Percentiles rank a stretch among this genome's conserved stretches.
Evolutionary conservation across 1,140 invertebrate genomes (phyloP).

Genomic region (Piezodorus guildinii): DNA sequence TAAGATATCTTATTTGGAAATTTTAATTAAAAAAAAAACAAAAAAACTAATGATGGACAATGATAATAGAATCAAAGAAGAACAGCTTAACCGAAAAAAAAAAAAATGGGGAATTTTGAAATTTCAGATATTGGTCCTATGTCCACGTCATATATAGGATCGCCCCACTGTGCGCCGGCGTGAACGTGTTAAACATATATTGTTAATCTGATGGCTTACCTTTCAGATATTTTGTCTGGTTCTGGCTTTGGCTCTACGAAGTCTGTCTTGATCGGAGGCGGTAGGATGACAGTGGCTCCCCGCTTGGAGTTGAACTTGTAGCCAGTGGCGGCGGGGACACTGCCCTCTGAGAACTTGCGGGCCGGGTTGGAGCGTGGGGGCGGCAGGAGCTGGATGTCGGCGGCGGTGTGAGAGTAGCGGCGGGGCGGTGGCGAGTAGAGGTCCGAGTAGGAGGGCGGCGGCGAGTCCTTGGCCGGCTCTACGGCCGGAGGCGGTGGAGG

Average conservation of each 20-base stretch:
- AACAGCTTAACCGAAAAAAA: too few species aligned
- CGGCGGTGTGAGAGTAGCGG: slow-evolving; percentile 27
- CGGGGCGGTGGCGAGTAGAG: slow-evolving; percentile 1
- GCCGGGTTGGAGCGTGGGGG: slow-evolving; percentile 12
- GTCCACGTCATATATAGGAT: too few species aligned
- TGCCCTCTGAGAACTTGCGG: slow-evolving; percentile 31
- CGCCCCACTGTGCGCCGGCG: too few species aligned
- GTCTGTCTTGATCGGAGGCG: slow-evolving; percentile 34
- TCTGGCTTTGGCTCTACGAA: slow-evolving; percentile 28
- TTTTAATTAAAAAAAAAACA: too few species aligned
- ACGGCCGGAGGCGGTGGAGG: not conserved
- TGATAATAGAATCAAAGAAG: too few species aligned
- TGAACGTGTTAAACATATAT: too few species aligned
- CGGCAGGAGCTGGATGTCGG: slow-evolving; percentile 28
- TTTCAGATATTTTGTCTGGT: slow-evolving; percentile 34
- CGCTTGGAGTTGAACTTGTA: slow-evolving; percentile 31
- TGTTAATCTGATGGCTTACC: not conserved
- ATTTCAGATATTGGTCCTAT: too few species aligned
- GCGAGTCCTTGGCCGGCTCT: slow-evolving; percentile 6
- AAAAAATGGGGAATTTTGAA: too few species aligned
- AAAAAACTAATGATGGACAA: too few species aligned
- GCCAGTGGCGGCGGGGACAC: slow-evolving; percentile 34
- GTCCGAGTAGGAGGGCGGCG: slow-evolving; percentile 14
- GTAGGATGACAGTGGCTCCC: slow-evolving; percentile 32
- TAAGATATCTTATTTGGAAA: too few species aligned